A percentile compares a stretch with the other conserved stretches of the same genome.
Conservation (phyloP, 2,113 vertebrate genomes). For the Todiramphus chloris region DNA sequence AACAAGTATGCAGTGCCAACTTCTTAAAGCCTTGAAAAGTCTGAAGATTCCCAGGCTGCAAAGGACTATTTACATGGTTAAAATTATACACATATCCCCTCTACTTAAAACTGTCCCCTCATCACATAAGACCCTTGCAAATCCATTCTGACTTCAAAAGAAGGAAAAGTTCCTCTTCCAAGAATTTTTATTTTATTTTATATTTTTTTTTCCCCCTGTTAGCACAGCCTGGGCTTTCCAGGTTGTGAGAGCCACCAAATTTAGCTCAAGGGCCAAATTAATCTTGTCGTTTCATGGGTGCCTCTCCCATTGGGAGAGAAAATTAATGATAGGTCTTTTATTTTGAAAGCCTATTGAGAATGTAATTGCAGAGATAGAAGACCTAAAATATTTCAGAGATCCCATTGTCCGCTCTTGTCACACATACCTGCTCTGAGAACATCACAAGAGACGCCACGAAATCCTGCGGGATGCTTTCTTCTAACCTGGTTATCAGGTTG, state of each 20-base stretch:
- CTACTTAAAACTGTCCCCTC: constrained; percentile 67
- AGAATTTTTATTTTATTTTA: neutral
- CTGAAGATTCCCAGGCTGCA: constrained; percentile 53
- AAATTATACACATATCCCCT: constrained; percentile 55
- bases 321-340: neutral
- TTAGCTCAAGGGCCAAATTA: neutral
- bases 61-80: constrained; percentile 65
- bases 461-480: neutral
- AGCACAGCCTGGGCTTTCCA: constrained; percentile 24
- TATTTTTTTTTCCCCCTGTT: neutral
- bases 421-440: neutral
- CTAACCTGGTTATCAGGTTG: neutral
- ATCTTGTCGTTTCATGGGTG: neutral
- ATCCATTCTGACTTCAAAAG: constrained; percentile 68
- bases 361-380: neutral
- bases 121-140: constrained; percentile 60
- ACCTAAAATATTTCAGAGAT: neutral
- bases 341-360: neutral
- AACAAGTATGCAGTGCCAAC: constrained; percentile 52
- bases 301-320: neutral
- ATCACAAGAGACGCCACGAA: neutral
- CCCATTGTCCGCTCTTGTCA: neutral
- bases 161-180: constrained; percentile 49
- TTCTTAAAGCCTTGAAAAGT: constrained; percentile 60
- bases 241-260: neutral